phyloP scores from a whole-genome alignment of 2,113 vertebrate species.

The Alosa alosa region DNA sequence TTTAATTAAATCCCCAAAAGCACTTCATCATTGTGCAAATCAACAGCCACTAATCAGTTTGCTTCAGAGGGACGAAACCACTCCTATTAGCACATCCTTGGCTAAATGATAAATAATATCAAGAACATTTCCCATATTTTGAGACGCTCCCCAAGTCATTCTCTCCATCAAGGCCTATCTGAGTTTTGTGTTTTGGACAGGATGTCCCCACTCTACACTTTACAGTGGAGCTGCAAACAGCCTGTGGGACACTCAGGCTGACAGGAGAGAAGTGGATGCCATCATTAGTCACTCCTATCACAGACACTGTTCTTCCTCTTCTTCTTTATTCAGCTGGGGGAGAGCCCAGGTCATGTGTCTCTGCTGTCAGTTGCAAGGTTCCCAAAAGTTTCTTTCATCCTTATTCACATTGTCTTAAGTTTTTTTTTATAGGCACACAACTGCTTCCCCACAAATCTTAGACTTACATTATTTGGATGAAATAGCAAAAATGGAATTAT shows the following conservation, averaged over 20 bases:
- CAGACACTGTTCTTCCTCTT: neutral
- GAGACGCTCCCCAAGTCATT: neutral
- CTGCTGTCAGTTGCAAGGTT: neutral
- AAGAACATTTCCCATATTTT: neutral
- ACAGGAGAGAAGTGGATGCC: neutral
- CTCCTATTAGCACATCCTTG: neutral
- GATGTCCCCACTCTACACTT: neutral
- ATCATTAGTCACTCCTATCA: neutral
- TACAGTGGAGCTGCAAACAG: neutral
- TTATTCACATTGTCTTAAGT: neutral
- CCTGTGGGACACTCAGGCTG: neutral
- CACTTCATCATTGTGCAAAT: neutral
- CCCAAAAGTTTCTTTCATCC: neutral
- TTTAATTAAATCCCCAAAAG: neutral
- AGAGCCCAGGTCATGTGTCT: neutral
- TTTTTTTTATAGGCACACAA: neutral
- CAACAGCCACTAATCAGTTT: neutral
- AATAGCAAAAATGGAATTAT: neutral
- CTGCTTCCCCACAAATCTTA: neutral
- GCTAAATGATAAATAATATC: conserved; percentile 8
- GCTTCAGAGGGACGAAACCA: neutral
- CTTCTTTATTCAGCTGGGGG: neutral
- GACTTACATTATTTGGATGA: neutral
- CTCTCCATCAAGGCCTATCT: neutral
- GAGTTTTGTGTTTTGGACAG: neutral